Conservation (phyloP, 2,113 vertebrate species). For the Ceratotherium simum region DNA sequence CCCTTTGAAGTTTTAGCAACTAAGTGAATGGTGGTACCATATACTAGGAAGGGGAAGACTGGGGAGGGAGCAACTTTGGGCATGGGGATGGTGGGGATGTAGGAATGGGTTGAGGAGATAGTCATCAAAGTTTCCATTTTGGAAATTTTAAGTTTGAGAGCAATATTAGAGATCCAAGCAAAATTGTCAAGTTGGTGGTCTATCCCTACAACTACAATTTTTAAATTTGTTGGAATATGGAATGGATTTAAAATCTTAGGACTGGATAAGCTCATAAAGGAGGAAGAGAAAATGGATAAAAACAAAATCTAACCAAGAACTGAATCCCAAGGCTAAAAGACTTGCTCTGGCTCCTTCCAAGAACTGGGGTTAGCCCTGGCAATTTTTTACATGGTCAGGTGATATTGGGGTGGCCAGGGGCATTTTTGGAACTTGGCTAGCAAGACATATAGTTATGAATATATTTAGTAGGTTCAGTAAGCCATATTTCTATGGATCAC, state of each 20-base stretch:
- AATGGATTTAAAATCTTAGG: neutral
- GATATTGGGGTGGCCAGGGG: neutral
- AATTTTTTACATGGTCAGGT: neutral
- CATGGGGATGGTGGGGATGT: neutral
- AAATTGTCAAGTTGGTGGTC: neutral
- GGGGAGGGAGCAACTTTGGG: neutral
- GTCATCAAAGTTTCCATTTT: neutral
- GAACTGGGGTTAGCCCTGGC: neutral
- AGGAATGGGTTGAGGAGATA: neutral
- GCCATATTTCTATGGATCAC: neutral
- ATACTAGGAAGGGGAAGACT: neutral
- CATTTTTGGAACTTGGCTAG: neutral
- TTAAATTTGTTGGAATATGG: neutral
- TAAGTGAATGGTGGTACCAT: neutral
- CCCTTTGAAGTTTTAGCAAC: neutral
- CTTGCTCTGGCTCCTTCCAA: neutral
- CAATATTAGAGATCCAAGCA: neutral
- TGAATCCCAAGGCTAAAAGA: neutral
- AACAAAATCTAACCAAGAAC: neutral
- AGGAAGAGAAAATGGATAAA: neutral
- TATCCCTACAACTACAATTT: neutral
- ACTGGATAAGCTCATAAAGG: neutral
- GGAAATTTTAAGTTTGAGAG: neutral
- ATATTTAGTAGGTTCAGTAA: neutral
- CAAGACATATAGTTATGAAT: neutral